A percentile compares a stretch with the other conserved stretches of the same genome.
Evolutionary conservation across 2,797 vertebrate genomes (phyloP).

Genomic region (Momotus momota): DNA sequence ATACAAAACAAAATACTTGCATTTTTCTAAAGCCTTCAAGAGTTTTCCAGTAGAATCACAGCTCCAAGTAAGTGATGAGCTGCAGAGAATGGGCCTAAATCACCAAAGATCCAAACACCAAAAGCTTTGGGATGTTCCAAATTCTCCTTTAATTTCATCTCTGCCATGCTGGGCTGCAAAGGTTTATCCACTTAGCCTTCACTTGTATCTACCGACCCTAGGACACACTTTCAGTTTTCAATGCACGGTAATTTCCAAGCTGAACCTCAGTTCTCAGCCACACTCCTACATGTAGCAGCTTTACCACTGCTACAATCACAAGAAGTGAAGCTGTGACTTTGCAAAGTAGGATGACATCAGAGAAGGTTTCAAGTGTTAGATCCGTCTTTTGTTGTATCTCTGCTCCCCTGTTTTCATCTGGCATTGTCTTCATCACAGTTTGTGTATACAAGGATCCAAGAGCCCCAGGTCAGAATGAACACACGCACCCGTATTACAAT

Average conservation of each 20-base stretch:
- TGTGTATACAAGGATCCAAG: background rate
- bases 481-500: background rate
- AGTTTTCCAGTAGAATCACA: background rate
- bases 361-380: background rate
- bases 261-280: background rate
- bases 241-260: background rate
- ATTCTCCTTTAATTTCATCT: background rate
- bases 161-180: background rate
- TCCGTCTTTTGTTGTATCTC: background rate
- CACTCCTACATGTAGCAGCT: background rate
- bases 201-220: background rate
- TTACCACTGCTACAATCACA: background rate
- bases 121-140: background rate
- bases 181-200: background rate
- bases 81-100: background rate
- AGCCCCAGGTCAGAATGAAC: background rate
- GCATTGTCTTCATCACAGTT: background rate
- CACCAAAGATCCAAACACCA: background rate
- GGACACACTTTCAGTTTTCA: background rate
- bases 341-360: background rate
- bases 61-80: background rate
- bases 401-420: background rate
- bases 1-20: background rate
- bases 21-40: background rate
- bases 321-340: background rate